These are phyloP conservation scores for Contarinia nasturtii DNA, from an alignment of 1,140 invertebrate species.

Conservation along the genomic window DNA sequence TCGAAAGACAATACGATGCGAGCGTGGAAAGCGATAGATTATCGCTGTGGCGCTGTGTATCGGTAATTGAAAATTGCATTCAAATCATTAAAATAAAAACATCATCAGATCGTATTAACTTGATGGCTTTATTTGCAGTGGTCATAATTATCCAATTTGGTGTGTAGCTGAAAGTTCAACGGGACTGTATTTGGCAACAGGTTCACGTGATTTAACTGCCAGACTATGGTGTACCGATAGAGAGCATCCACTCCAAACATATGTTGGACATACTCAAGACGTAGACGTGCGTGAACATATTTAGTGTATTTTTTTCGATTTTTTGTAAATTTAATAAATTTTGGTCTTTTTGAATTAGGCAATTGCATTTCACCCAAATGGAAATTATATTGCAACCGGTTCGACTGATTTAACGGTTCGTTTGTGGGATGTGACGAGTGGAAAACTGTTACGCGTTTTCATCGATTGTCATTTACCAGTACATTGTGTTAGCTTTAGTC, in stretches of 20 bases:
- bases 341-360: conserved; percentile 28
- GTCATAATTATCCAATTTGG: conserved; percentile 76
- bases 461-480: conserved; percentile 56
- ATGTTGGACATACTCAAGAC: conserved; percentile 65
- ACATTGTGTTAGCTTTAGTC: conserved; percentile 57
- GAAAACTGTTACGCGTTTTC: conserved; percentile 54
- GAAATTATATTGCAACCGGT: conserved; percentile 58
- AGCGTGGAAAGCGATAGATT: conserved; percentile 45
- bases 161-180: conserved; percentile 57
- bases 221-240: conserved; percentile 70
- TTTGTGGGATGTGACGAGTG: conserved; percentile 43
- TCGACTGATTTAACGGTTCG: conserved; percentile 57
- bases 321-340: not conserved
- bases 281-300: conserved; percentile 44
- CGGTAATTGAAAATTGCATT: conserved; percentile 24
- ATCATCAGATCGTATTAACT: too few species aligned
- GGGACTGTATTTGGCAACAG: conserved; percentile 56
- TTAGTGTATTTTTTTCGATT: conserved; percentile 1
- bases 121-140: too few species aligned
- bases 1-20: conserved; percentile 61
- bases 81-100: not conserved
- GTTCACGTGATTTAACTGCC: conserved; percentile 66
- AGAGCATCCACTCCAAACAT: conserved; percentile 57
- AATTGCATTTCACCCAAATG: conserved; percentile 67
- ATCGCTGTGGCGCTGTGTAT: conserved; percentile 46